A percentile compares a stretch with the other conserved stretches of the same genome.
Conservation (phyloP, 1,140 invertebrate species). For the Eubasilissa regina region DNA sequence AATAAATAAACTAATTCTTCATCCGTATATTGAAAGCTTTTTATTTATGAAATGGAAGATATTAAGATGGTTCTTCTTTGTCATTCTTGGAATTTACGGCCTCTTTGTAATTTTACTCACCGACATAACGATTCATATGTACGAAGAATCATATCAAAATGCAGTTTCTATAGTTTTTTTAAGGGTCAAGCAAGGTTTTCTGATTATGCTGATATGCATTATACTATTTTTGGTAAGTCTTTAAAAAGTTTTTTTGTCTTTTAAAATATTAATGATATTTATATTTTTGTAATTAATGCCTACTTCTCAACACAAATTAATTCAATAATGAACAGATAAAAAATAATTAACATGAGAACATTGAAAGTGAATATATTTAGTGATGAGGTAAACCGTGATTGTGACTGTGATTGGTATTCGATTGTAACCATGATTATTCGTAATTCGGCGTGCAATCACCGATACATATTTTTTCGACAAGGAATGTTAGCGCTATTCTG, state of each 20-base stretch:
- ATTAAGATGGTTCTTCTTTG: constrained; percentile 70
- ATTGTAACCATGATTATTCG: too few relatives aligned
- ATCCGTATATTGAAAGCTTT: constrained; percentile 73
- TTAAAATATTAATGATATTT: too few relatives aligned
- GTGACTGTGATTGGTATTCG: too few relatives aligned
- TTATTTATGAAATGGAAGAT: constrained; percentile 74
- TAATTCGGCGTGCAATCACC: too few relatives aligned
- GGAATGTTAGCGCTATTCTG: too few relatives aligned
- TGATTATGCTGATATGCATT: not conserved
- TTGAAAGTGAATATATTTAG: too few relatives aligned
- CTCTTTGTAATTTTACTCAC: constrained; percentile 65
- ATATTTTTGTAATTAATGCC: too few relatives aligned
- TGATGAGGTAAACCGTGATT: too few relatives aligned
- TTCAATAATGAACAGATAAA: too few relatives aligned
- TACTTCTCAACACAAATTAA: too few relatives aligned
- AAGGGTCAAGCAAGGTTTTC: not conserved
- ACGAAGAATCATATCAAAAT: not conserved
- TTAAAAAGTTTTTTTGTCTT: not conserved
- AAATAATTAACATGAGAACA: too few relatives aligned
- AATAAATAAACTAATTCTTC: constrained; percentile 70
- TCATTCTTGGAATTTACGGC: constrained; percentile 69
- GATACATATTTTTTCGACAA: too few relatives aligned
- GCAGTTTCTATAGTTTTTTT: not conserved
- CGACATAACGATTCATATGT: constrained; percentile 21
- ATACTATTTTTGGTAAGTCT: constrained; percentile 35